These are phyloP conservation scores for Rattus norvegicus DNA, from an alignment of 2,113 vertebrate species.

Conservation along the genomic window DNA sequence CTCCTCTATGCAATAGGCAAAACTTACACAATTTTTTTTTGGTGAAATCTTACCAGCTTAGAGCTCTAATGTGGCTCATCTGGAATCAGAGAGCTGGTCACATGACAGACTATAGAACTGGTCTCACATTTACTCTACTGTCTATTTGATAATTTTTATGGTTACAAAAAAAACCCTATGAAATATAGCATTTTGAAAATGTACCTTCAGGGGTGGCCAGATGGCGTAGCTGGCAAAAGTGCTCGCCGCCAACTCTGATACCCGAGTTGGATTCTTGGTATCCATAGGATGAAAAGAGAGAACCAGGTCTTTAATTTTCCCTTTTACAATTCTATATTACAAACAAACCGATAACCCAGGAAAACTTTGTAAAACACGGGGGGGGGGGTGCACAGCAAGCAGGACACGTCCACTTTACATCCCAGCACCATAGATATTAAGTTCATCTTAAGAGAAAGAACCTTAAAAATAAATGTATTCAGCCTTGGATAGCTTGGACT, in stretches of 20 bases:
- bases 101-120: not conserved
- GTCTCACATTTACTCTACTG: not conserved
- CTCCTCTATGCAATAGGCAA: not conserved
- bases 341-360: not conserved
- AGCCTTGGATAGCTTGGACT: not conserved
- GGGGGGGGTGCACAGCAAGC: not conserved
- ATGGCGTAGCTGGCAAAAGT: no score
- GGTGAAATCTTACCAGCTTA: not conserved
- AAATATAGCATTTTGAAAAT: not conserved
- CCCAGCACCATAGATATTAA: not conserved
- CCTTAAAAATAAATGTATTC: not conserved
- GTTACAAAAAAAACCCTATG: conserved; percentile 36
- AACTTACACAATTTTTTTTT: conserved; percentile 3
- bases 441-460: not conserved
- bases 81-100: conserved; percentile 9
- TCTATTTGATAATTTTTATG: conserved; percentile 18
- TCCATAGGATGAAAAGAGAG: not conserved
- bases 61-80: conserved; percentile 2
- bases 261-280: not conserved
- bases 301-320: not conserved
- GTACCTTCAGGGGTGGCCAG: no score
- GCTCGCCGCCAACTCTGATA: not conserved
- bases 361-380: not conserved
- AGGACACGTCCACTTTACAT: not conserved
- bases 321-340: not conserved